phyloP scores from a whole-genome alignment of 2,888 invertebrate genomes.

The Yponomeuta evonymella region DNA sequence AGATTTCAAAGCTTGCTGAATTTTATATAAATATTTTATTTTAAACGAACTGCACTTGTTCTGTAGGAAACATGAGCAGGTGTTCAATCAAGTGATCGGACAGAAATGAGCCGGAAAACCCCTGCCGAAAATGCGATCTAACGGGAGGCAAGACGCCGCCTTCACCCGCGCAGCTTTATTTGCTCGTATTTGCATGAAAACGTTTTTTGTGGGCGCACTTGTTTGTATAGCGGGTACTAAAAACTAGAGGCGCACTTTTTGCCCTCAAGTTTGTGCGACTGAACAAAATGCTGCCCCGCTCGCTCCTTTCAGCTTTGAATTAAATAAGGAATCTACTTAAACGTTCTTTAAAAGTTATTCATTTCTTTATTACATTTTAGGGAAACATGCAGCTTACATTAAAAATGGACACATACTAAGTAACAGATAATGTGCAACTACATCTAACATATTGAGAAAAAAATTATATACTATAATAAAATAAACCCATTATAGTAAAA shows the following conservation, averaged over 20 bases:
- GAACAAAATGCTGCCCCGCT: not conserved
- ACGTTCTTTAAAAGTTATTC: too few species aligned
- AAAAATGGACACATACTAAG: too few species aligned
- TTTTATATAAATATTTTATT: too few species aligned
- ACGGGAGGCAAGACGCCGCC: conserved; percentile 51
- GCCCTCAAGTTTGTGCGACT: conserved; percentile 2
- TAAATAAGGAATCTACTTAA: not conserved
- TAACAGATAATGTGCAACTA: too few species aligned
- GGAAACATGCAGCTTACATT: too few species aligned
- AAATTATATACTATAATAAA: too few species aligned
- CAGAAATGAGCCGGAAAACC: conserved; percentile 54
- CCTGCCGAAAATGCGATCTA: conserved; percentile 72
- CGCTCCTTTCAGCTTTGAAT: not conserved
- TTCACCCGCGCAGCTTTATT: conserved; percentile 57
- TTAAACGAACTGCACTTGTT: not conserved
- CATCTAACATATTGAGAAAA: too few species aligned
- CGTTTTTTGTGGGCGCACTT: conserved; percentile 74
- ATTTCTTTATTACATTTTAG: too few species aligned
- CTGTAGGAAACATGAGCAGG: not conserved
- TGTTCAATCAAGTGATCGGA: not conserved
- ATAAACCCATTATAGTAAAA: too few species aligned
- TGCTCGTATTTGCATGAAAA: conserved; percentile 75
- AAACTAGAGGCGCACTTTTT: conserved; percentile 52
- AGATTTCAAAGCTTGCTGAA: too few species aligned
- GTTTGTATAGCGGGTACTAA: conserved; percentile 65